phyloP scores from a whole-genome alignment of 2,797 vertebrate genomes.

The Semotilus atromaculatus region DNA sequence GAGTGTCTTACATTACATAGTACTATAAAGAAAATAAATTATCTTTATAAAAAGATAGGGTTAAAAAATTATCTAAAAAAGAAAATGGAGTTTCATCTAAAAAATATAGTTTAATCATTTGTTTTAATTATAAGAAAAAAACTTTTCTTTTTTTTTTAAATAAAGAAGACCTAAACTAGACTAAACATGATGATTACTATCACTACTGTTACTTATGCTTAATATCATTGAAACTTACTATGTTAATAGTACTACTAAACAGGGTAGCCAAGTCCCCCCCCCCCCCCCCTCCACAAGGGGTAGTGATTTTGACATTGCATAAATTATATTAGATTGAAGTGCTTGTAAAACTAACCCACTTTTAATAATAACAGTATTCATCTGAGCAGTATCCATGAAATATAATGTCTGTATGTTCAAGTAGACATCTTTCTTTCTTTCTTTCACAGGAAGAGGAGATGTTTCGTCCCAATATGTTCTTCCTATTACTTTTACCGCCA shows the following conservation, averaged over 20 bases:
- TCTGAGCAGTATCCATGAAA: background rate
- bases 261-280: background rate
- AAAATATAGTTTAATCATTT: background rate
- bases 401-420: background rate
- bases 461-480: slow-evolving; percentile 99
- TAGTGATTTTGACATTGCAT: background rate
- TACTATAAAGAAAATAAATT: background rate
- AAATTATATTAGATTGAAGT: background rate
- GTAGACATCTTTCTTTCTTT: background rate
- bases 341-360: background rate
- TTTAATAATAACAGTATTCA: background rate
- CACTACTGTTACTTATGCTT: too few relatives aligned
- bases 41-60: too few relatives aligned
- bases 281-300: too few relatives aligned
- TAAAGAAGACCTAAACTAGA: background rate
- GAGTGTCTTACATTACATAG: background rate
- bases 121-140: background rate
- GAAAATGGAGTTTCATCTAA: background rate
- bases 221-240: background rate
- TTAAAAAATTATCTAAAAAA: too few relatives aligned
- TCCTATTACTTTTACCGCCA: slow-evolving; percentile 94
- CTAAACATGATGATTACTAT: too few relatives aligned
- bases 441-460: slow-evolving; percentile 93
- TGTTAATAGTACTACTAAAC: background rate
- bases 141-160: background rate